Evolutionary conservation across 2,888 invertebrate genomes (phyloP), one percentile per base, ranked within the genome.

Genomic region (Ormyrus nitidulus): DNA sequence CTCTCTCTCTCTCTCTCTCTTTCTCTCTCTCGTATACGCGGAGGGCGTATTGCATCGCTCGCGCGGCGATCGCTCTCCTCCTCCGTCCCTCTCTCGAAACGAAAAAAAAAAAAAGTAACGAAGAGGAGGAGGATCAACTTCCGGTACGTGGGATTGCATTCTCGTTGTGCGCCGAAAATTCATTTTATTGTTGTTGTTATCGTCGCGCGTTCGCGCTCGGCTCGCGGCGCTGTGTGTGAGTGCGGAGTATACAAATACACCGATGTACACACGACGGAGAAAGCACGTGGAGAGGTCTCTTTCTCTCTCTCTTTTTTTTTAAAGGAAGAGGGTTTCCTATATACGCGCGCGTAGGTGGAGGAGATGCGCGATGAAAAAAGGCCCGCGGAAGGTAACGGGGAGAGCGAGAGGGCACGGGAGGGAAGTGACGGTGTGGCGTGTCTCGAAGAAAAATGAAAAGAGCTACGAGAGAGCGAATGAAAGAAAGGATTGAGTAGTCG

Each of bases 401-500:
- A 34, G 34, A 3, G 34, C 3, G 34, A 34, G 4, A 34, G 34
- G 34, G 4, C 34, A 34, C 34, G 34, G 34, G 34, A 34, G 34
- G 34, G 34, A 34, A 34, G 34, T 34, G 34, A 34, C 34, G 34
- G 34, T 34, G 34, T 34, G 13, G 34, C 4, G 13, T 46, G 13
- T 34, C 51, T 61, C 51, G 81, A 83, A 86, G 86, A 86, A 86
- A 87, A 86, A 86, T 87, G 87, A 88, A 89, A 88, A 88, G 87
- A 88, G 83, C 82, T 74, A 83, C 83, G 85, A 85, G 86, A 11
- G 48, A 49, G 44, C n/a, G 86, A 87, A 4, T 85, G 88, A 88
- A 89, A 88, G 88, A 88, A 89, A 89, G 89, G 89, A 89, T 90
- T 89, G 90, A 89, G 89, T 86, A 86, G 88, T 89, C 86, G 84